These are phyloP conservation scores for Leptestheria dahalacensis DNA, from an alignment of 1,140 invertebrate genomes.

Conservation along the genomic window DNA sequence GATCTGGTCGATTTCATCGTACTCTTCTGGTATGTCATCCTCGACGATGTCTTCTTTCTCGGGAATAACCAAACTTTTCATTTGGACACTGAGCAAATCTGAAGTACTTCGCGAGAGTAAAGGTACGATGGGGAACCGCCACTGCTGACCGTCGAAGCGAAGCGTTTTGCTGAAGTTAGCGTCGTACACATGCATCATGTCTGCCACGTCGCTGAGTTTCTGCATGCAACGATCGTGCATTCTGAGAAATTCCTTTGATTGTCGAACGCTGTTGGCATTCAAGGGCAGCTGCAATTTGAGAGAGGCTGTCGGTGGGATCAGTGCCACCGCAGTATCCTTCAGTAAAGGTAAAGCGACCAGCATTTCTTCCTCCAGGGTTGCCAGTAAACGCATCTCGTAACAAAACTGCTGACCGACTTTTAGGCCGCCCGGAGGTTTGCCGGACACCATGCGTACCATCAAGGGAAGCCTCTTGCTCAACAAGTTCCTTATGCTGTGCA, in stretches of 20 bases:
- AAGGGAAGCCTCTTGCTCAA: constrained; percentile 73
- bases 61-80: background rate
- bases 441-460: constrained; percentile 76
- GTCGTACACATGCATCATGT: constrained; percentile 47
- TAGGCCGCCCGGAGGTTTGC: constrained; percentile 57
- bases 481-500: constrained; percentile 69
- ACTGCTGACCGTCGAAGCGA: constrained; percentile 23
- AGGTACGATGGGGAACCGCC: constrained; percentile 18
- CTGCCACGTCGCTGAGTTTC: constrained; percentile 62
- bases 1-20: constrained; percentile 92
- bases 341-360: constrained; percentile 62
- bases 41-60: constrained; percentile 25
- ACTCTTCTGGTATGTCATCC: constrained; percentile 32
- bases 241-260: constrained; percentile 60
- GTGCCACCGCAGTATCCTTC: constrained; percentile 40
- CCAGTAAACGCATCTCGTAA: constrained; percentile 62
- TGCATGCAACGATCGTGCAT: constrained; percentile 62
- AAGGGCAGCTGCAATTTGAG: constrained; percentile 67
- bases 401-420: constrained; percentile 45
- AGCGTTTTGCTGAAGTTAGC: constrained; percentile 25
- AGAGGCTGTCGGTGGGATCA: constrained; percentile 66
- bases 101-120: background rate
- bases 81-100: background rate
- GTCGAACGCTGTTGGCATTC: constrained; percentile 64
- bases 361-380: constrained; percentile 63